A percentile compares a stretch with the other conserved stretches of the same genome.
Conservation (phyloP, 1,140 invertebrate genomes). For the Schlechtendalia chinensis region DNA sequence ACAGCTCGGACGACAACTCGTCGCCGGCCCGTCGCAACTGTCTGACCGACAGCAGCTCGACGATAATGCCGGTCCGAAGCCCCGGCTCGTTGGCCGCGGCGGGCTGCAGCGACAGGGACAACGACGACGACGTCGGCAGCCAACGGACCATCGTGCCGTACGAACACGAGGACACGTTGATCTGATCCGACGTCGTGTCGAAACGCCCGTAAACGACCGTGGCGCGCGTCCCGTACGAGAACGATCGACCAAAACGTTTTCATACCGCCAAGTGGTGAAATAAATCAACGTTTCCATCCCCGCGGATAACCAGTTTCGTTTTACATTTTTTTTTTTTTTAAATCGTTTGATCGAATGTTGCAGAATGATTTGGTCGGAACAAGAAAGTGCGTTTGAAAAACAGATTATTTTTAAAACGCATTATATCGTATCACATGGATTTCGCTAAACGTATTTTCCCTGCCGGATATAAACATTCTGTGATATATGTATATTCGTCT, state of each 20-base stretch:
- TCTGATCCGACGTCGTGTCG: neutral
- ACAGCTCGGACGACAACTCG: conserved; percentile 30
- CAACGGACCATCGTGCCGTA: conserved; percentile 20
- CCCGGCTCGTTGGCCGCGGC: neutral
- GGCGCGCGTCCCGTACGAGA: too few relatives aligned
- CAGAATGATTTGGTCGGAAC: too few relatives aligned
- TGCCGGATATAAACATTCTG: too few relatives aligned
- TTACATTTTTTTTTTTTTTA: neutral
- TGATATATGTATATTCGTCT: too few relatives aligned
- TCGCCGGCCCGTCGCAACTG: neutral
- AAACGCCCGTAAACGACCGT: too few relatives aligned
- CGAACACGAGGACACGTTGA: conserved; percentile 14
- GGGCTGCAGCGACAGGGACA: neutral
- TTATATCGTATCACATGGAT: too few relatives aligned
- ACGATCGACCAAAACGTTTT: neutral
- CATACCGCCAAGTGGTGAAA: neutral
- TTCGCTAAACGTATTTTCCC: too few relatives aligned
- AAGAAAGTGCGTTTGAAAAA: too few relatives aligned
- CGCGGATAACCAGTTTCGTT: too few relatives aligned
- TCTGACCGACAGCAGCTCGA: conserved; percentile 19
- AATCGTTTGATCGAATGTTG: too few relatives aligned
- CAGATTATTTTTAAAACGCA: too few relatives aligned
- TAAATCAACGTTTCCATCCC: too few relatives aligned
- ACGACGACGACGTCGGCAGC: conserved; percentile 19
- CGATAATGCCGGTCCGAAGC: conserved; percentile 1